These are phyloP conservation scores for Agonopterix arenella DNA, from an alignment of 2,888 invertebrate genomes.

Conservation along the genomic window DNA sequence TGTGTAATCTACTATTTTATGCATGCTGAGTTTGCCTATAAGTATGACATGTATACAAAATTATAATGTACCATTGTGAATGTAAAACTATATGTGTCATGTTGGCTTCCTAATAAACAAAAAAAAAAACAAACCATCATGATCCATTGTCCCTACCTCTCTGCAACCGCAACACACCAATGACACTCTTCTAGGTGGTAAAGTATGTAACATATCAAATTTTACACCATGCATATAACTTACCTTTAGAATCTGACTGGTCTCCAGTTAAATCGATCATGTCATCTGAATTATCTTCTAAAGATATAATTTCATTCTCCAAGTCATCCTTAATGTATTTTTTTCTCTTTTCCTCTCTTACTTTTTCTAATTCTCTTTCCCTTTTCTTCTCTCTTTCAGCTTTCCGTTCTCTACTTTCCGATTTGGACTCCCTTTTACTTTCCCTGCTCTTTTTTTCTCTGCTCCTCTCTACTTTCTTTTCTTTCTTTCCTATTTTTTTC, in stretches of 20 bases:
- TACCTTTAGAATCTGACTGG: constrained; percentile 65
- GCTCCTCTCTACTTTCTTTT: constrained; percentile 10
- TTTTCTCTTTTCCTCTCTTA: constrained; percentile 24
- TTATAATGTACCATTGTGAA: too few species aligned
- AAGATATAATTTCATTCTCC: constrained; percentile 56
- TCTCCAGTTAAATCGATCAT: constrained; percentile 79
- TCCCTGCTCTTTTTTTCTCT: constrained; percentile 22
- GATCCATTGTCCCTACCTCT: too few species aligned
- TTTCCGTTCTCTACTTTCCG: constrained; percentile 37
- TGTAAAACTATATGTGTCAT: too few species aligned
- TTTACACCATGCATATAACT: too few species aligned
- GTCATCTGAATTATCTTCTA: constrained; percentile 68
- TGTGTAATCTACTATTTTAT: too few species aligned
- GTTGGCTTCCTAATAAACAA: too few species aligned
- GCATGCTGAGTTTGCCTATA: too few species aligned
- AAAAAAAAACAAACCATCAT: too few species aligned
- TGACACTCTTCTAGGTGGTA: too few species aligned
- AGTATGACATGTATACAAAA: too few species aligned
- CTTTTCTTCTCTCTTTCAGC: constrained; percentile 30
- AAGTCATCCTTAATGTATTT: constrained; percentile 36
- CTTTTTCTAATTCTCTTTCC: constrained; percentile 30
- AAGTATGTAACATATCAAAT: too few species aligned
- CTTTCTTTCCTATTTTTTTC: constrained; percentile 6
- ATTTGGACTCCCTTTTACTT: constrained; percentile 43
- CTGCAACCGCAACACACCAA: too few species aligned